Percentiles rank a stretch among this genome's conserved stretches.
Conservation (phyloP, 2,113 vertebrate genomes). For the Tor tambroides region DNA sequence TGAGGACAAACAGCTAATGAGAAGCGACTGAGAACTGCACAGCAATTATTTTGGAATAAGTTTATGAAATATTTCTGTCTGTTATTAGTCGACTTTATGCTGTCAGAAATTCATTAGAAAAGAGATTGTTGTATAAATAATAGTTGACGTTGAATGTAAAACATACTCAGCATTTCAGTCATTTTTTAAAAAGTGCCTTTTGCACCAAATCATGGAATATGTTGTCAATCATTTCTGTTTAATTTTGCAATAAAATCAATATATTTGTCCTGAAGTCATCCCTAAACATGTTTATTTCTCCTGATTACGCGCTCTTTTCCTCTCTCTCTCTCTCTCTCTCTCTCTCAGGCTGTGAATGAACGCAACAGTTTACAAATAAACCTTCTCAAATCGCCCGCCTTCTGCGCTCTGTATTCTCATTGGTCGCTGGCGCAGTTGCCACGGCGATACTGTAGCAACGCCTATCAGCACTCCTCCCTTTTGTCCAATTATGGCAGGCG, state of each 20-base stretch:
- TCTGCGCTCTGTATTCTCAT: conserved; percentile 66
- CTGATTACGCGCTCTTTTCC: no score
- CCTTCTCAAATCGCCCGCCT: conserved; percentile 80
- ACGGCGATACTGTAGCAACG: conserved; percentile 74
- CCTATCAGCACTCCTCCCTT: conserved; percentile 64
- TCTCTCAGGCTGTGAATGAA: conserved; percentile 71
- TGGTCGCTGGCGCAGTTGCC: conserved; percentile 71
- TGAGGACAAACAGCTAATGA: conserved; percentile 66
- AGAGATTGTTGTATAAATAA: background rate
- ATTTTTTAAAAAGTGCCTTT: conserved; percentile 7
- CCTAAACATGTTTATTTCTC: background rate
- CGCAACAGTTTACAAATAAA: conserved; percentile 65
- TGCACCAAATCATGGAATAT: conserved; percentile 40
- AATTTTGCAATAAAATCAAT: conserved; percentile 11
- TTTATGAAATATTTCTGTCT: background rate
- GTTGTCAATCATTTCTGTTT: background rate
- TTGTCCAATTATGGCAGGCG: conserved; percentile 66
- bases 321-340: no score
- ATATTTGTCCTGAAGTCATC: background rate
- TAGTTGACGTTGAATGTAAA: conserved; percentile 13
- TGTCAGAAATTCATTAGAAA: background rate
- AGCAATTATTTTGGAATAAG: background rate
- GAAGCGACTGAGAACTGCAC: background rate
- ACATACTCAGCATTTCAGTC: background rate
- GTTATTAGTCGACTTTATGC: background rate